Base-by-base conservation (phyloP, 2,888 invertebrate genomes). In the Drosophila setosimentum region DNA sequence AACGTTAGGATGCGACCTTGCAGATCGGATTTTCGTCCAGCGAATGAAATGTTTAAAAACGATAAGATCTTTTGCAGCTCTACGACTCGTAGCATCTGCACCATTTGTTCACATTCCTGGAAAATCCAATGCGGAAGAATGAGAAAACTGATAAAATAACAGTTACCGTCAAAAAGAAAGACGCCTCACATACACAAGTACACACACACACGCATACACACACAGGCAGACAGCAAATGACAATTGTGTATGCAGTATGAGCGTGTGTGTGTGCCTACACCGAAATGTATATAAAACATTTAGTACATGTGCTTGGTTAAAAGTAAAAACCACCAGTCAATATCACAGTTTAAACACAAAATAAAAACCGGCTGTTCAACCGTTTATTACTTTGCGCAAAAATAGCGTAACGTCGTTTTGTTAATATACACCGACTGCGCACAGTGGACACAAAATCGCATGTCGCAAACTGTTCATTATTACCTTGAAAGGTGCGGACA, bases 21-120 rank as follows among this genome's bases (percentile, higher is more conserved):
- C 68, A 97, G 94, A 93, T 97, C 97, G 89, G 94, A 95, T 94
- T 97, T 97, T 91, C 96, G 94, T 76, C 97, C 97, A 87, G 95
- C 95, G 93, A 96, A 96, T 91, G 96, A 96, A 92, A 96, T 95
- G 82, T 96, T 96, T 85, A 96, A 96, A 93, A 95, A 96, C 91
- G 96, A 96, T 92, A 97, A 94, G 92, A 97, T 94, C 94, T 96
- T 96, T 94, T 97, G 97, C 92, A 97, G 95, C 93, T 97, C 97
- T 92, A 96, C 96, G 87, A 97, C 97, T 90, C 97, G 95, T 94
- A 97, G 97, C 87, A 91, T 91, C 83, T 91, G 90, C 88, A 93
- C 82, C 92, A 92, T 93, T 81, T 92, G 92, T 92, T 93, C 91
- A 85, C 91, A 93, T 85, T 92, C 92, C 92, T 92, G 57, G 4